Conservation (phyloP, 2,797 vertebrate genomes). For the Sebastolobus altivelis region DNA sequence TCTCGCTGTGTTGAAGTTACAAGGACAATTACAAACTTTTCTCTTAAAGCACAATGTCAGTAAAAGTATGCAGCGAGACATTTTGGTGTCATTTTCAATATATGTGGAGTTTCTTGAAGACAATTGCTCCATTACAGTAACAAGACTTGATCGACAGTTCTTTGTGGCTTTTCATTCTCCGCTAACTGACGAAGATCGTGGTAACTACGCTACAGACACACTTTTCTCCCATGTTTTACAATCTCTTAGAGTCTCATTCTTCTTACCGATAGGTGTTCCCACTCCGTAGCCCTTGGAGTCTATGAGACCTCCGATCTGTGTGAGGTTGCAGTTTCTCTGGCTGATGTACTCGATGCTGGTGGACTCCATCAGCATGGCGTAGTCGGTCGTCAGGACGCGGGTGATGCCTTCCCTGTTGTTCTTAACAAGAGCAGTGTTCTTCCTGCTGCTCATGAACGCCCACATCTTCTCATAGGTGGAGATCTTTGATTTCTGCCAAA, state of each 20-base stretch:
- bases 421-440: conserved; percentile 93
- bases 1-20: background rate
- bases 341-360: conserved; percentile 99
- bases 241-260: background rate
- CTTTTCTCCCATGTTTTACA: background rate
- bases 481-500: conserved; percentile 95
- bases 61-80: background rate
- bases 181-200: background rate
- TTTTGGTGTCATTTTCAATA: background rate
- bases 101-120: background rate
- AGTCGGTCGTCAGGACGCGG: conserved; percentile 95
- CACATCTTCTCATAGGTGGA: conserved; percentile 99
- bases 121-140: background rate
- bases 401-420: conserved; percentile 96
- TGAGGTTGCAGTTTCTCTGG: conserved; percentile 98
- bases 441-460: conserved; percentile 98
- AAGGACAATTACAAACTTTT: background rate
- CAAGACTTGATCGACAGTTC: background rate
- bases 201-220: background rate
- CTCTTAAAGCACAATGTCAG: background rate
- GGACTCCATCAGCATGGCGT: conserved; percentile 98
- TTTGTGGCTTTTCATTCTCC: background rate
- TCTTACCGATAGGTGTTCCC: conserved; percentile 96
- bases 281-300: conserved; percentile 99
- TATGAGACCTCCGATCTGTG: conserved; percentile 97